Percentiles rank a stretch among this genome's conserved stretches.
These are phyloP conservation scores for Porites evermanni DNA, from an alignment of 92 coral and sea anemone genomes.

Conservation along the genomic window DNA sequence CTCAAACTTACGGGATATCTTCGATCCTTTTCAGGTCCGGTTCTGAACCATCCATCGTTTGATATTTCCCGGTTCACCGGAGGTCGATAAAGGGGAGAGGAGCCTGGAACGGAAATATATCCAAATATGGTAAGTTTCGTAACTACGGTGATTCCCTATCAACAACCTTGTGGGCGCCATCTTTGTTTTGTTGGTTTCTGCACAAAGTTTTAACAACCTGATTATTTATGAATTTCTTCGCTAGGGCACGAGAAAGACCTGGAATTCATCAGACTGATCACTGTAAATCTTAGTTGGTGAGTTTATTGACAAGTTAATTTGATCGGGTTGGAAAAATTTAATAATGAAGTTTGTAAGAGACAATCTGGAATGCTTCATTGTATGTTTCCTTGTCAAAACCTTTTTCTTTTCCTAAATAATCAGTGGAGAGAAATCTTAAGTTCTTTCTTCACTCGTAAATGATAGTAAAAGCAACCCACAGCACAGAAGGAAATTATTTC, in stretches of 20 bases:
- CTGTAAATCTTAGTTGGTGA: constrained; percentile 2
- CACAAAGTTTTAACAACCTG: not conserved
- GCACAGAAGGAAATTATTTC: too few relatives aligned
- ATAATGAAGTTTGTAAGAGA: not conserved
- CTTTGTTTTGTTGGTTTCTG: constrained; percentile 47
- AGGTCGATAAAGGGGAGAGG: not conserved
- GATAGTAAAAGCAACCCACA: too few relatives aligned
- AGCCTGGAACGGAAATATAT: constrained; percentile 7
- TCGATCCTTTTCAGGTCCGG: not conserved
- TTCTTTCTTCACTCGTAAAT: too few relatives aligned
- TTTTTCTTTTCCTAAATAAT: too few relatives aligned
- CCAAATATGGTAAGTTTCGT: constrained; percentile 67
- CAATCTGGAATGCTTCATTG: not conserved
- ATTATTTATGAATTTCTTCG: not conserved
- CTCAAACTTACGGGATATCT: constrained; percentile 39
- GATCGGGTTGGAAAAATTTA: not conserved
- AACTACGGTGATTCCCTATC: constrained; percentile 75
- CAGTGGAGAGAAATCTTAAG: too few relatives aligned
- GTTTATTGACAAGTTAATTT: not conserved
- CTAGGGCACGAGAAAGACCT: not conserved
- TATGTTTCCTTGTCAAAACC: too few relatives aligned
- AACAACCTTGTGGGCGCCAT: constrained; percentile 85
- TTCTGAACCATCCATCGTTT: constrained; percentile 17
- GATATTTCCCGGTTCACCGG: constrained; percentile 9
- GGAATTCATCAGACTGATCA: not conserved